Evolutionary conservation across 2,888 invertebrate genomes (phyloP), one percentile per base, ranked within the genome.

Genomic region (Isoperla grammatica): DNA sequence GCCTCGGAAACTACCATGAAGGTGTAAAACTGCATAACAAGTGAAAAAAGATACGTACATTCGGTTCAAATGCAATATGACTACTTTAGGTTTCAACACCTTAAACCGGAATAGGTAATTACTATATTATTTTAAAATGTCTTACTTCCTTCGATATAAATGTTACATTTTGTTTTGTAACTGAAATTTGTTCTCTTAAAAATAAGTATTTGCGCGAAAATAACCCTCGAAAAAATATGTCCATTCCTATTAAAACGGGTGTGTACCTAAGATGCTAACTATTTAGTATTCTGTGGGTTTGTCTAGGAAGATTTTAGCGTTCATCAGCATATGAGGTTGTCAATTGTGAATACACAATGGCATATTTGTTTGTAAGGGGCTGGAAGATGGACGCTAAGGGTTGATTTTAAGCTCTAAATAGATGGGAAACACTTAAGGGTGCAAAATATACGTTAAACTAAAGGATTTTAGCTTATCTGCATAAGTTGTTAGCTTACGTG

Each of bases 21-120:
- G 53, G 53, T 53, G 53, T 39, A 53, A 53, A 53, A n/a, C 17
- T 35, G 53, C 17, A 17, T 39, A 17, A 39, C 53, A 53, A 53
- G 53, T 53, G 53, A 39, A 39, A 53, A 53, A 20, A 20, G 39
- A 53, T 17, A 3, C 23, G 29, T 46, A 46, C 46, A n/a, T 13
- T 29, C 29, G 8, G 5, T 29, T 29, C 29, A 29, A 29, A 29
- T 29, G 5, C 8, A 29, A 29, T 8, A 4, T 6, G 8, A 29
- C 5, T 6, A 29, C 29, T 8, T 29, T 6, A 4, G 4, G 8
- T 29, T 29, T 29, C 29, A 29, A 29, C 29, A 8, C 4, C 4
- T 29, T 8, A 29, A 29, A 8, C 8, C 29, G 8, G 29, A 29
- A n/a, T n/a, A n/a, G 29, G 8, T 6, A 29, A 29, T 29, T 8